Percentiles rank a stretch among this genome's conserved stretches.
These are phyloP conservation scores for Marisa cornuarietis DNA, from an alignment of 1,140 invertebrate genomes.

Conservation along the genomic window DNA sequence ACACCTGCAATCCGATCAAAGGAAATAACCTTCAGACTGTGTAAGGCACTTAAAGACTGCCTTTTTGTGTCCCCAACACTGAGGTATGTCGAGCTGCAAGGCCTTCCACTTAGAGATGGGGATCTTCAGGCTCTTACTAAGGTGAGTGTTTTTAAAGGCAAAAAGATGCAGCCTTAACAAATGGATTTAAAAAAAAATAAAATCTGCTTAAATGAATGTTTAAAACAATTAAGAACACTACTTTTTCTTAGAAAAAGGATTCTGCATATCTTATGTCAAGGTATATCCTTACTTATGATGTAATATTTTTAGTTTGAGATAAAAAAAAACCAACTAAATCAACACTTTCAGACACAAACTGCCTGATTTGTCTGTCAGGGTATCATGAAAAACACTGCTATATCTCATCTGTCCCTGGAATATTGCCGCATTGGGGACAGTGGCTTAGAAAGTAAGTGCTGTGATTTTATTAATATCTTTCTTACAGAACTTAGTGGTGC, in stretches of 20 bases:
- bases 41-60: constrained; percentile 63
- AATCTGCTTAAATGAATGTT: too few species aligned
- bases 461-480: background rate
- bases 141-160: constrained; percentile 35
- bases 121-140: constrained; percentile 58
- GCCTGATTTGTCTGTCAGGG: constrained; percentile 51
- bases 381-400: constrained; percentile 54
- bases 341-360: too few species aligned
- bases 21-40: constrained; percentile 63
- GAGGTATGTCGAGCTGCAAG: constrained; percentile 60
- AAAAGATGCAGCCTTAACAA: background rate
- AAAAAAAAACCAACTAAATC: too few species aligned
- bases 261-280: background rate
- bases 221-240: too few species aligned
- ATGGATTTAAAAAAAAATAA: too few species aligned
- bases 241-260: background rate
- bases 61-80: constrained; percentile 52
- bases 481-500: too few species aligned
- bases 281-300: background rate
- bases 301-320: background rate
- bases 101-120: constrained; percentile 58
- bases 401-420: constrained; percentile 62
- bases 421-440: constrained; percentile 59
- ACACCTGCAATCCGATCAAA: constrained; percentile 62
- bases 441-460: constrained; percentile 60